Conservation (phyloP, 2,113 vertebrate species). For the Guaruba guarouba region DNA sequence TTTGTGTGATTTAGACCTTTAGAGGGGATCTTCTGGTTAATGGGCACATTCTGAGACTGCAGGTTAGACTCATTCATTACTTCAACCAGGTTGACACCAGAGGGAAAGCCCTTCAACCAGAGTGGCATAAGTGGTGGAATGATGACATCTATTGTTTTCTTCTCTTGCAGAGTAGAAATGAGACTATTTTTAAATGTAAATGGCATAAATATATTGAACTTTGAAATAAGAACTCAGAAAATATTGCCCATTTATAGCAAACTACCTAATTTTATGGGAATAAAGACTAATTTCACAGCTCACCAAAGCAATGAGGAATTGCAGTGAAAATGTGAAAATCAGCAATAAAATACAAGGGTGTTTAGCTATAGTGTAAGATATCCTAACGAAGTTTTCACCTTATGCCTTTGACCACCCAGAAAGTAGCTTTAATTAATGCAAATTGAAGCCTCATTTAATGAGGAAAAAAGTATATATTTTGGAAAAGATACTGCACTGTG, state of each 20-base stretch:
- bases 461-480: background rate
- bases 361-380: background rate
- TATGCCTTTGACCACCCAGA: background rate
- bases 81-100: background rate
- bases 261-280: background rate
- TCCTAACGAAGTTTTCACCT: background rate
- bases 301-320: slow-evolving; percentile 4
- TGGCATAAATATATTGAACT: background rate
- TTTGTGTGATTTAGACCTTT: background rate
- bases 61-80: background rate
- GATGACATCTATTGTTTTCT: background rate
- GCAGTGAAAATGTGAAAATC: slow-evolving; percentile 37
- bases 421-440: slow-evolving; percentile 25
- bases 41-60: background rate
- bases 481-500: background rate
- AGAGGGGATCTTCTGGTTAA: background rate
- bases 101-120: background rate
- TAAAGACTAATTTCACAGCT: slow-evolving; percentile 16
- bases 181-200: background rate
- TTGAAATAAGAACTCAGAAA: background rate
- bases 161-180: background rate
- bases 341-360: background rate
- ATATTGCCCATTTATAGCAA: background rate
- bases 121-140: background rate
- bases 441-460: background rate